Base-by-base conservation (phyloP, 2,113 vertebrate species). In the Thunnus maccoyii region DNA sequence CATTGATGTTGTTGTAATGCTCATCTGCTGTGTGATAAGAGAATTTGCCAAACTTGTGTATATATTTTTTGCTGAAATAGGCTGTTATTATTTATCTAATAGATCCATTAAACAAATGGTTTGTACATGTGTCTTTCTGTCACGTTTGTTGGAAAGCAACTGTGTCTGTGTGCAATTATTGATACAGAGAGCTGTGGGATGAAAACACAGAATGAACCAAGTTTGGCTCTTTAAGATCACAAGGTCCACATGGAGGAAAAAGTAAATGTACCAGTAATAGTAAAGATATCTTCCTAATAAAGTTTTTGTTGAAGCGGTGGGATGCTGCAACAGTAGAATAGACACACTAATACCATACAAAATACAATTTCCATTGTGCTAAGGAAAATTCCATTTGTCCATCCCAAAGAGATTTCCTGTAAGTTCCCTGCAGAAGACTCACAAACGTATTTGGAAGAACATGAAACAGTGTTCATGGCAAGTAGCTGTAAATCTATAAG, bases 401-500 rank as follows among this genome's bases (percentile, higher is more conserved):
- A 52, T 85, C 72, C 62, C 36, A 75, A 3, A 88, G 56, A 86
- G 69, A 67, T 82, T 88, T 93, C 84, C 76, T 78, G 56, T 56
- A 58, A 78, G 57, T 82, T 86, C 75, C 73, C 75, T 47, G 63
- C 30, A 61, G 83, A 85, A 74, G 57, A 44, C 56, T 83, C 54
- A 0, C 70, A 68, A 85, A 78, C 71, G 22, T 46, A 87, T 74
- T 70, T 90, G 92, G 90, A 91, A 67, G 78, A 72, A 75, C 83
- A 86, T 92, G 62, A 91, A 92, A 90, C 72, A 36, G 73, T 56
- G 70, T 78, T 78, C 84, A 66, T 66, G 80, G 78, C 72, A 66
- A 60, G 78, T 66, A 87, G 63, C 78, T 83, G 62, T 82, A 83
- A 86, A 86, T 48, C 68, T 80, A 82, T 65, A 80, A 83, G 77